Evolutionary conservation across 1,140 invertebrate species (phyloP).

Genomic region (Zaprionus nigranus): DNA sequence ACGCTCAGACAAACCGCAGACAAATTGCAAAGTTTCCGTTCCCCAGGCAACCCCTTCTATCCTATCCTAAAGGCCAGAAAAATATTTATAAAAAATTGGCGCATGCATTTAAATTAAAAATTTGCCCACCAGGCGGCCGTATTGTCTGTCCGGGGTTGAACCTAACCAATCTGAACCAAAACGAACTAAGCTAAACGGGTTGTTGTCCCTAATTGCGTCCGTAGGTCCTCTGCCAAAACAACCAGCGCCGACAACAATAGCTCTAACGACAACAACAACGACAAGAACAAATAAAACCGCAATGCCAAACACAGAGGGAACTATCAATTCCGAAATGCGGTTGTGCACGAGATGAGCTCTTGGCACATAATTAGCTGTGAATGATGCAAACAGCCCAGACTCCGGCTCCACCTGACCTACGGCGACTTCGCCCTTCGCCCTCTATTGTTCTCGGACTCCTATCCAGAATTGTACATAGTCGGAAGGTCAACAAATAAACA

Average conservation of each 20-base stretch:
- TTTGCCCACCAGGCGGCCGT: slow-evolving; percentile 9
- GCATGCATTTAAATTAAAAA: slow-evolving; percentile 56
- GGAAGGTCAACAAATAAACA: slow-evolving; percentile 22
- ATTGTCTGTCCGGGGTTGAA: slow-evolving; percentile 19
- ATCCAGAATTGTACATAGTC: neutral
- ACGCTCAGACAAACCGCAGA: slow-evolving; percentile 52
- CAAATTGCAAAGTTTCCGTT: slow-evolving; percentile 28
- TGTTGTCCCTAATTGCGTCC: slow-evolving; percentile 35
- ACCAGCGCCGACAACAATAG: slow-evolving; percentile 1
- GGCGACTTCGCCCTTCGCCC: no score
- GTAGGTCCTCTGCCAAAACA: slow-evolving; percentile 3
- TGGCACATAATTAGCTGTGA: slow-evolving; percentile 48
- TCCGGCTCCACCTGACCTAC: neutral
- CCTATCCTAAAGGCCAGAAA: neutral
- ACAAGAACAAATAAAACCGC: slow-evolving; percentile 12
- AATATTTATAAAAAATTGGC: slow-evolving; percentile 31
- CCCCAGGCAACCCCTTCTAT: neutral
- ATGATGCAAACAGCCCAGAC: slow-evolving; percentile 22
- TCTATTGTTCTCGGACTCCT: neutral
- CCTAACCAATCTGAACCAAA: neutral
- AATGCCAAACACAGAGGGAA: slow-evolving; percentile 24
- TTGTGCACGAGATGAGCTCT: slow-evolving; percentile 33
- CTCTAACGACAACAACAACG: slow-evolving; percentile 4
- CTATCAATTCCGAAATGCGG: slow-evolving; percentile 47
- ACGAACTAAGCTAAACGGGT: neutral